Evolutionary conservation across 2,113 vertebrate genomes (phyloP).

Genomic region (Geococcyx californianus): DNA sequence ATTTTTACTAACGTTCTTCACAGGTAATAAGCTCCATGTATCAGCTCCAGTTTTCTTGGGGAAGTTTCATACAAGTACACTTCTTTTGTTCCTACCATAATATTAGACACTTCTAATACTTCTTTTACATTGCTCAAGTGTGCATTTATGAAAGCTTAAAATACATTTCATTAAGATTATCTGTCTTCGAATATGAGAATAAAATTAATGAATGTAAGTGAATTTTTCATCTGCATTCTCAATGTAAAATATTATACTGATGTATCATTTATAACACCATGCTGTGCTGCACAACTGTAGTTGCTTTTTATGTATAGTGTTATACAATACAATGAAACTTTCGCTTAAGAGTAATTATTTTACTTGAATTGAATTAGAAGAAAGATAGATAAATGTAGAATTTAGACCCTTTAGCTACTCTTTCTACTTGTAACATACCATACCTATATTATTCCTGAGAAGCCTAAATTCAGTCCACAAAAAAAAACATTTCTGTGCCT

Average conservation of each 20-base stretch:
- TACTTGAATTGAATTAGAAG: constrained; percentile 27
- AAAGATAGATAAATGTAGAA: neutral
- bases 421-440: neutral
- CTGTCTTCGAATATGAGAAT: constrained; percentile 45
- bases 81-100: neutral
- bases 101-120: neutral
- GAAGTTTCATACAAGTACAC: neutral
- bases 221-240: constrained; percentile 43
- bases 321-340: neutral
- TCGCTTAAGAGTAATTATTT: constrained; percentile 37
- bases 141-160: constrained; percentile 45
- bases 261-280: neutral
- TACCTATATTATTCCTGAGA: constrained; percentile 9
- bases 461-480: neutral
- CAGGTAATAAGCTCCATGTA: neutral
- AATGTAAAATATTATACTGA: neutral
- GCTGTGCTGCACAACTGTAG: neutral
- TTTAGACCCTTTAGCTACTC: neutral
- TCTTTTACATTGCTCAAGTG: constrained; percentile 5
- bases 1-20: neutral
- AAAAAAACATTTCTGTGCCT: constrained; percentile 15
- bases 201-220: constrained; percentile 25
- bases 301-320: neutral
- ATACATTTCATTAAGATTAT: constrained; percentile 44
- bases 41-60: neutral